Conservation (phyloP, 2,113 vertebrate genomes). For the Tiliqua scincoides region DNA sequence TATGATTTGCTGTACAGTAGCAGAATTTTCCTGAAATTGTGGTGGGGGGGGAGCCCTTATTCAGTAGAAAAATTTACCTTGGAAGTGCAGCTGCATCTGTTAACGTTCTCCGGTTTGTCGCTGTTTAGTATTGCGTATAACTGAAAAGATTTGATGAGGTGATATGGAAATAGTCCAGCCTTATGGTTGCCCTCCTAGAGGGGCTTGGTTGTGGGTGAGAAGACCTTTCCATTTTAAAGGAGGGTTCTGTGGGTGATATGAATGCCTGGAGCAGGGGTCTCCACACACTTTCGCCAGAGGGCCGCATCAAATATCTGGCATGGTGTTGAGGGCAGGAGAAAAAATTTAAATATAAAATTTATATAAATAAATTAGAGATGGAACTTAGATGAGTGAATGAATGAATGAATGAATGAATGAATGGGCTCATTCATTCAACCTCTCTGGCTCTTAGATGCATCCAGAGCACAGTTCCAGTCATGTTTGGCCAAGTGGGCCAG, state of each 20-base stretch:
- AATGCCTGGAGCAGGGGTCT: too few species aligned
- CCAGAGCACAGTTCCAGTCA: too few species aligned
- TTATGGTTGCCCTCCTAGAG: neutral
- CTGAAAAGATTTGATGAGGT: neutral
- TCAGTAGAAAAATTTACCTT: neutral
- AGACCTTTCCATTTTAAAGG: too few species aligned
- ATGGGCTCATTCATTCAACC: too few species aligned
- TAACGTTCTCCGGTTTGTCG: neutral
- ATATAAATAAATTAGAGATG: too few species aligned
- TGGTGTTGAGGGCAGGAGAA: too few species aligned
- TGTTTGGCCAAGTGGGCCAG: too few species aligned
- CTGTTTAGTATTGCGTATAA: neutral
- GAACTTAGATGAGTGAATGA: too few species aligned
- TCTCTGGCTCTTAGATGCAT: too few species aligned
- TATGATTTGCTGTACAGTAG: neutral
- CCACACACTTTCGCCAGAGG: neutral
- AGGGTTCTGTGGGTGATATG: too few species aligned
- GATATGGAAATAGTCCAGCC: neutral
- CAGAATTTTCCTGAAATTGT: neutral
- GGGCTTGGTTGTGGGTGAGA: neutral
- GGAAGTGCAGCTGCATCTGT: neutral
- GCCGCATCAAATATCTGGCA: too few species aligned
- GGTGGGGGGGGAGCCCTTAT: neutral
- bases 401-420: neutral
- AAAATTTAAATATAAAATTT: too few species aligned